These are phyloP conservation scores for Heliconius cydno DNA, from an alignment of 2,888 invertebrate species.

Conservation along the genomic window DNA sequence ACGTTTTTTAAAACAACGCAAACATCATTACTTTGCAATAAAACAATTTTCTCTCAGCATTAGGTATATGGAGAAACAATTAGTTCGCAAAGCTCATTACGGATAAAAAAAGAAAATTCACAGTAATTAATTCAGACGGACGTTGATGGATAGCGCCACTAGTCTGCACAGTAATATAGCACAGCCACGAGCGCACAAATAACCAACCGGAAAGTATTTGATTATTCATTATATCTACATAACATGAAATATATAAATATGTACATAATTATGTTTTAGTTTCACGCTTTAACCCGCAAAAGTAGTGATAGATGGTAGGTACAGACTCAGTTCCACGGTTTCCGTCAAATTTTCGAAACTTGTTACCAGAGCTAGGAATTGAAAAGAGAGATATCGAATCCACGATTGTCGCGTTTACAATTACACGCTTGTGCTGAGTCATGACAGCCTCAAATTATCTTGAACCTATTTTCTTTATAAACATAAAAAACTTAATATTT, in stretches of 20 bases:
- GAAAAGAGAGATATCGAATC: no score
- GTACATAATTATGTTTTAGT: not conserved
- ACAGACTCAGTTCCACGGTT: not conserved
- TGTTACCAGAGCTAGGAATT: no score
- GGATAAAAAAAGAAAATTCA: slow-evolving; percentile 52
- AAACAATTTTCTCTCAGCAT: slow-evolving; percentile 29
- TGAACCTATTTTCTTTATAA: no score
- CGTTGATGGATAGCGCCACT: slow-evolving; percentile 67
- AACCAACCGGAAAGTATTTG: slow-evolving; percentile 38
- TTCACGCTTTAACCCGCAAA: not conserved
- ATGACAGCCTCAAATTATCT: no score
- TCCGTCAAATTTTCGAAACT: not conserved
- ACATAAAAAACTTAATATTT: not conserved
- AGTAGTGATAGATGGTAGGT: not conserved
- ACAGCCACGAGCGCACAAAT: slow-evolving; percentile 43
- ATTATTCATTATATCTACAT: slow-evolving; percentile 39
- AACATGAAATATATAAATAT: not conserved
- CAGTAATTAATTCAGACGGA: slow-evolving; percentile 63
- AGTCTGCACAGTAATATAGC: slow-evolving; percentile 47
- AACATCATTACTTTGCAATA: slow-evolving; percentile 18
- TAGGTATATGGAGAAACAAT: slow-evolving; percentile 36
- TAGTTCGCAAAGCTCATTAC: slow-evolving; percentile 40
- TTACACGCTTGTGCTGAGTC: no score
- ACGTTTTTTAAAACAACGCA: slow-evolving; percentile 1
- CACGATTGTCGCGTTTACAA: no score